Evolutionary conservation across 2,113 vertebrate species (phyloP).

Genomic region (Carlito syrichta): DNA sequence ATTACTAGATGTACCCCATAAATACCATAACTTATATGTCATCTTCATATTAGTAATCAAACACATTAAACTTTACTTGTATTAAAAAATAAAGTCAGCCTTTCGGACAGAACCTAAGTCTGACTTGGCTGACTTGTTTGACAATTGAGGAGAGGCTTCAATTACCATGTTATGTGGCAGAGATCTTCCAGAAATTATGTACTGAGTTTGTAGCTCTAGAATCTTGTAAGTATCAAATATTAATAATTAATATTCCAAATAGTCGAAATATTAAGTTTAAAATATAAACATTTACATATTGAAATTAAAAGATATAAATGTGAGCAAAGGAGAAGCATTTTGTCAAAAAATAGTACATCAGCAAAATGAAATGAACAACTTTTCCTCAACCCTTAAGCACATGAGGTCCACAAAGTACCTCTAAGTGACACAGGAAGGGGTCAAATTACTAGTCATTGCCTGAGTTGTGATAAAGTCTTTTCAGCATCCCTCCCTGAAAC

Average conservation of each 20-base stretch:
- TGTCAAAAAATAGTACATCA: neutral
- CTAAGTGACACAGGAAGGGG: neutral
- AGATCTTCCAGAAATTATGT: neutral
- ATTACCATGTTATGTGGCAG: neutral
- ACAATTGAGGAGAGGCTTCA: neutral
- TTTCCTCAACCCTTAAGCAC: neutral
- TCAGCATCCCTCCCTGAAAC: neutral
- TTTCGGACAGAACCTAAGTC: neutral
- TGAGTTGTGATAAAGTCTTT: neutral
- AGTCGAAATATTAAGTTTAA: neutral
- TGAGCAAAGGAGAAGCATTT: neutral
- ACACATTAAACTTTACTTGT: neutral
- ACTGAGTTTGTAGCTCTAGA: neutral
- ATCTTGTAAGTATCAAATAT: neutral
- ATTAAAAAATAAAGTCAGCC: neutral
- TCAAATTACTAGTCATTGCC: neutral
- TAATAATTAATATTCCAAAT: neutral
- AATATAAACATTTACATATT: neutral
- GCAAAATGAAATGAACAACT: neutral
- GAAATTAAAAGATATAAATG: neutral
- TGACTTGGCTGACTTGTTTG: neutral
- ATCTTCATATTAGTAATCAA: neutral
- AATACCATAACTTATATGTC: neutral
- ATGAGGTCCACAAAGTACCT: neutral
- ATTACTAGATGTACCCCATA: neutral